Base-by-base conservation (phyloP, 2,888 invertebrate genomes). In the Athripsodes cinereus region DNA sequence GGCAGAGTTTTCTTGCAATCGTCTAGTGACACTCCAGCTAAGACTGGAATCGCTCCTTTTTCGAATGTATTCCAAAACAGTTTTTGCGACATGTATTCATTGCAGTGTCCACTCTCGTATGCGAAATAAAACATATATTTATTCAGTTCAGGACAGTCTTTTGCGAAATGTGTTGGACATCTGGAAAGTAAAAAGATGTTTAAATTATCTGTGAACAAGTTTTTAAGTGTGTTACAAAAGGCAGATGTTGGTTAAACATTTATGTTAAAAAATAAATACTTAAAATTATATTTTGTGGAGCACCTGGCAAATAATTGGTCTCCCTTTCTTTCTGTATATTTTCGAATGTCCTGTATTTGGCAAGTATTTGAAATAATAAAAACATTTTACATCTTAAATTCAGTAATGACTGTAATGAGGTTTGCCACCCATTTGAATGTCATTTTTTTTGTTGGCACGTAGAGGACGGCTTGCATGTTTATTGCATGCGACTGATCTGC, bases 51-150 rank as follows among this genome's bases (percentile, higher is more conserved):
- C 0, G 84, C 75, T 16, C 79, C 78, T 68, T 84, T 86, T 1
- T 71, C 66, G 65, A 81, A 86, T 0, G 82, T 84, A 64, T 87
- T 79, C 76, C 85, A 82, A 71, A 83, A 88, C 1, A 81, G 68
- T 68, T 88, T 88, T 67, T 88, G 88, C 0, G 87, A 87, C 49
- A 88, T 70, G 65, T 88, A 88, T 67, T 87, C 83, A 5, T 74
- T 74, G 66, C 88, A 88, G 64, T 82, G 80, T 0, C 84, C 81
- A 67, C 87, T 88, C 69, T 88, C 88, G 63, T 88, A 82, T 0
- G 85, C 81, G 46, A 88, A 69, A 66, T 87, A 87, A 68, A 88
- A 88, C 65, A 85, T 74, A 69, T 87, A 88, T 8, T 76, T 66
- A 0, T 75, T 70, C 47, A 87, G 69, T 5, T 70, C 64, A 2